Base-by-base conservation (phyloP, 64 coral and sea anemone species). In the Astreopora myriophthalma region DNA sequence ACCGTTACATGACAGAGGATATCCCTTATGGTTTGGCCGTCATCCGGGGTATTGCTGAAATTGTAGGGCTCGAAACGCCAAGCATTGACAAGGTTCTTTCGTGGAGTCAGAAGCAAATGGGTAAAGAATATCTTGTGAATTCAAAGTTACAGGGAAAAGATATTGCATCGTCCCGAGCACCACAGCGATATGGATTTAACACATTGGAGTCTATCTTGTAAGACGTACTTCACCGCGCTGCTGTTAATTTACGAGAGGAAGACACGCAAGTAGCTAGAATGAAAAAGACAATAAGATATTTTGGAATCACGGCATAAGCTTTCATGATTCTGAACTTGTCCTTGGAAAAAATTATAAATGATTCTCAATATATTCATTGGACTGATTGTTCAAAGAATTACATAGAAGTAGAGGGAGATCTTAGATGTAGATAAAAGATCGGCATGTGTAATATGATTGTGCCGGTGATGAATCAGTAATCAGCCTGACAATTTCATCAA, bases 111-210 rank as follows among this genome's bases (percentile, higher is more conserved):
- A 35, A 87, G 30, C 22, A 33, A 58, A 86, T 87, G 31, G 88
- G 72, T 28, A 95, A 95, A 65, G 76, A 95, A 30, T 95, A 95
- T 55, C 58, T 95, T 32, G 88, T 87, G 12, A 82, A 86, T 86
- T 88, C 79, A 16, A 86, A 91, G 63, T 39, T 90, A 44, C 63
- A 89, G 13, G 93, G 93, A 75, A 82, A 95, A 60, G 93, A 95
- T 74, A 34, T 95, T 17, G 31, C 39, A 14, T 20, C 57, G 9
- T 91, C 93, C 11, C 72, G 93, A 24, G 80, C 93, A 77, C 93
- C 88, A 48, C 88, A 95, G 72, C 67, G 72, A 52, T 95, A 91
- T 83, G 78, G 66, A 0, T 49, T 84, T 25, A 49, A 16, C 60
- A 71, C 89, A 25, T 19, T 91, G 39, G 73, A 91, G 20, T 76